Evolutionary conservation across 2,888 invertebrate species (phyloP).

Genomic region (Endotricha flammealis): DNA sequence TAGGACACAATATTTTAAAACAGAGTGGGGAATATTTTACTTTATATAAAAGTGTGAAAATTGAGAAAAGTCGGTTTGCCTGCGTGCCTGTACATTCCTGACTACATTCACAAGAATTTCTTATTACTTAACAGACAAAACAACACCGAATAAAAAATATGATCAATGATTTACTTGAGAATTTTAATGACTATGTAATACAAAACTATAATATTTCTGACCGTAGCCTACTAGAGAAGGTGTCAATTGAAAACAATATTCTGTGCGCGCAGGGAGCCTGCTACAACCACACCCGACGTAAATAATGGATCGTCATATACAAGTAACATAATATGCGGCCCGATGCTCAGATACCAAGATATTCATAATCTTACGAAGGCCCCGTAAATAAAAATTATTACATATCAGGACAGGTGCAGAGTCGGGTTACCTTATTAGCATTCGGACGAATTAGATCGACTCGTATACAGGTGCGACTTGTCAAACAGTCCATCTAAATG

Average conservation of each 20-base stretch:
- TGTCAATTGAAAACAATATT: conserved; percentile 43
- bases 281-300: conserved; percentile 39
- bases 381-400: conserved; percentile 71
- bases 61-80: too few relatives aligned
- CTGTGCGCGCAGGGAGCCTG: conserved; percentile 24
- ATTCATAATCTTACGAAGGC: conserved; percentile 68
- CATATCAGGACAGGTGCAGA: conserved; percentile 68
- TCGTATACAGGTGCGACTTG: too few relatives aligned
- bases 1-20: too few relatives aligned
- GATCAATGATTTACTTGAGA: conserved; percentile 1
- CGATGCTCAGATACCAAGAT: conserved; percentile 56
- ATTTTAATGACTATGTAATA: conserved; percentile 21
- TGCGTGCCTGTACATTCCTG: too few relatives aligned
- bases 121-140: too few relatives aligned
- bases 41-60: too few relatives aligned
- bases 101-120: too few relatives aligned
- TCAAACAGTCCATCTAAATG: too few relatives aligned
- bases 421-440: conserved; percentile 73
- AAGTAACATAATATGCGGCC: conserved; percentile 66
- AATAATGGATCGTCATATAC: conserved; percentile 55
- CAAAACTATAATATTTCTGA: conserved; percentile 29
- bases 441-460: too few relatives aligned
- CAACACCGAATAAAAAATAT: not conserved
- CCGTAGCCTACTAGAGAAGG: conserved; percentile 42
- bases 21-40: too few relatives aligned